These are phyloP conservation scores for Brachyalestes nurse DNA, from an alignment of 2,797 vertebrate species.

Conservation along the genomic window DNA sequence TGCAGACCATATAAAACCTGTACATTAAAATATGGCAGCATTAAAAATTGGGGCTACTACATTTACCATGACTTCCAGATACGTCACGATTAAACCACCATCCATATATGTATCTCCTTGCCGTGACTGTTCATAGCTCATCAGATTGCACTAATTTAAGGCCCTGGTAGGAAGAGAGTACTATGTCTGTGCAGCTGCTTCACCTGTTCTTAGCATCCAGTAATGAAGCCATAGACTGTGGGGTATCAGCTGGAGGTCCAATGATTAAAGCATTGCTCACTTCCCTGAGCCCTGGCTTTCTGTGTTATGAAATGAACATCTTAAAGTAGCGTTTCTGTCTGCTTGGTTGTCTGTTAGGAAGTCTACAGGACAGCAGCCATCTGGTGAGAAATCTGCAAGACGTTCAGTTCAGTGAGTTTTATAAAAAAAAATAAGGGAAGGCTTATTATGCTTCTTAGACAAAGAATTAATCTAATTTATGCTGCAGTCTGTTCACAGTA, in stretches of 20 bases:
- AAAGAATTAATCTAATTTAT: not conserved
- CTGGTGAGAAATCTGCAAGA: constrained; percentile 16
- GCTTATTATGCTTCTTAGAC: constrained; percentile 3
- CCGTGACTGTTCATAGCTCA: not conserved
- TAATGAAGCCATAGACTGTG: constrained; percentile 5
- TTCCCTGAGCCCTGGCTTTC: constrained; percentile 1
- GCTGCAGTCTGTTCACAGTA: not conserved
- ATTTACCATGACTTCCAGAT: not conserved
- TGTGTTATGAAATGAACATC: not conserved
- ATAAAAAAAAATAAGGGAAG: not conserved
- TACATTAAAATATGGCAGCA: too few species aligned
- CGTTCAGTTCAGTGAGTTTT: constrained; percentile 12
- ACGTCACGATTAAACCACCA: not conserved
- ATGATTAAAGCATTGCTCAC: constrained; percentile 5
- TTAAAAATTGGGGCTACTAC: too few species aligned
- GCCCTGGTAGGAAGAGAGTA: not conserved
- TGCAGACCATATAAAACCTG: too few species aligned
- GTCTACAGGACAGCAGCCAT: constrained; percentile 2
- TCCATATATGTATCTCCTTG: not conserved
- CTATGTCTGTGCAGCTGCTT: constrained; percentile 8
- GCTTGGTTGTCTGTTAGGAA: not conserved
- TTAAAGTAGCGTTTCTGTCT: not conserved
- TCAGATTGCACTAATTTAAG: not conserved
- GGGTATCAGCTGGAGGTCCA: constrained; percentile 9
- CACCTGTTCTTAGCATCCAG: not conserved